Evolutionary conservation across 1,140 invertebrate species (phyloP), one percentile per base, ranked within the genome.

Genomic region (Drosophila rufa): DNA sequence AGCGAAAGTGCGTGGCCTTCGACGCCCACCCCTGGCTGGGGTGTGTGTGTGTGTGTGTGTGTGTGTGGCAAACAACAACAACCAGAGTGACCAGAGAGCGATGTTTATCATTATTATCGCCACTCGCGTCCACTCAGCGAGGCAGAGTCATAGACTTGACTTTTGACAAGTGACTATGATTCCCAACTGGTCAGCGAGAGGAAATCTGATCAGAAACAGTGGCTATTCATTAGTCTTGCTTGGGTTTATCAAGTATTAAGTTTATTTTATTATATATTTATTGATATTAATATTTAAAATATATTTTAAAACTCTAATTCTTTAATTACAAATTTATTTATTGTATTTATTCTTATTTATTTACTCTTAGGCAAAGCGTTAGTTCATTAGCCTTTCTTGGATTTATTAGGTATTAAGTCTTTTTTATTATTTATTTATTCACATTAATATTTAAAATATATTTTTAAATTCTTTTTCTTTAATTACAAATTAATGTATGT

Each of bases 41-140:
- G 25, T 33, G 42, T 40, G 22, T 47, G 22, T 64, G 19, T 43
- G 36, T 43, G 73, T 53, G 45, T 66, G 22, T 64, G 19, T 43
- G 36, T 47, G 73, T 53, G 45, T 66, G 43, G 25, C 55, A 58
- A 71, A 65, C 73, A 81, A 71, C 74, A 79, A 65, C 73, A 81
- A 66, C 27, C 7, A 30, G 56, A 76, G 46, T 62, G 53, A 50
- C 59, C 69, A 38, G 38, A 58, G 38, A 58, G 15, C 42, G 67
- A 76, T 83, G 81, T 84, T 84, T 79, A 85, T 86, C 82, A 86
- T 86, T 75, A 86, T 87, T 86, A 85, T 82, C 75, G 79, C 65
- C 70, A 40, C 79, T 80, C 68, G 73, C 73, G 76, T 68, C 68
- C 80, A 75, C 69, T 48, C 60, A 55, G 43, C 55, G 48, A 65